Evolutionary conservation across 2,888 invertebrate genomes (phyloP).

Genomic region (Allolobophora icterica): DNA sequence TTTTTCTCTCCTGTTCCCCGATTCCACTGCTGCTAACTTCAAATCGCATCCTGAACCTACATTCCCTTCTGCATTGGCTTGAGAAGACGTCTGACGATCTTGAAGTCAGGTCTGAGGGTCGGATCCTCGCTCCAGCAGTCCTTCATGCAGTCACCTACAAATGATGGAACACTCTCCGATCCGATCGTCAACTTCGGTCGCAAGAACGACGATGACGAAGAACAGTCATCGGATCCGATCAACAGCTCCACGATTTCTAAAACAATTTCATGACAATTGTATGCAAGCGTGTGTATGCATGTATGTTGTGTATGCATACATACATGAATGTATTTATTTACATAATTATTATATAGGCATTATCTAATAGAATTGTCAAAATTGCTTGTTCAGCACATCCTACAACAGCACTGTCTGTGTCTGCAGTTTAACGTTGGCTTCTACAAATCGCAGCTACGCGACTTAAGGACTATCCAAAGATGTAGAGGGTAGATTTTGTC

Average conservation of each 20-base stretch:
- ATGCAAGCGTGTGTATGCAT: too few relatives aligned
- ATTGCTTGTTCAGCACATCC: too few relatives aligned
- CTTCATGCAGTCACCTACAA: slow-evolving; percentile 73
- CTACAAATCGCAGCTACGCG: too few relatives aligned
- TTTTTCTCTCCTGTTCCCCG: neutral
- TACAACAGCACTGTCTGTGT: too few relatives aligned
- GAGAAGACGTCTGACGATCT: slow-evolving; percentile 82
- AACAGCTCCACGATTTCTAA: neutral
- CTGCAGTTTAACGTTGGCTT: too few relatives aligned
- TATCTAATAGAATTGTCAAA: too few relatives aligned
- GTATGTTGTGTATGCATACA: too few relatives aligned
- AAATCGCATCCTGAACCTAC: slow-evolving; percentile 65
- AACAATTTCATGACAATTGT: neutral
- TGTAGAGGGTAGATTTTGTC: too few relatives aligned
- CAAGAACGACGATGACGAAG: neutral
- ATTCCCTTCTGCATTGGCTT: slow-evolving; percentile 89
- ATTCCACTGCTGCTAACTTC: neutral
- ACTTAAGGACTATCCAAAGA: too few relatives aligned
- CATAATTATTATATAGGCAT: too few relatives aligned
- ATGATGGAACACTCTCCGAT: slow-evolving; percentile 72
- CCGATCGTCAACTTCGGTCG: slow-evolving; percentile 76
- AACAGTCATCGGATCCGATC: neutral
- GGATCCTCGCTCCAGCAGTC: slow-evolving; percentile 94
- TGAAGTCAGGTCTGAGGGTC: slow-evolving; percentile 86
- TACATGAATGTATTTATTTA: too few relatives aligned